phyloP scores from a whole-genome alignment of 2,113 vertebrate genomes.

The Pachypanchax playfairii region DNA sequence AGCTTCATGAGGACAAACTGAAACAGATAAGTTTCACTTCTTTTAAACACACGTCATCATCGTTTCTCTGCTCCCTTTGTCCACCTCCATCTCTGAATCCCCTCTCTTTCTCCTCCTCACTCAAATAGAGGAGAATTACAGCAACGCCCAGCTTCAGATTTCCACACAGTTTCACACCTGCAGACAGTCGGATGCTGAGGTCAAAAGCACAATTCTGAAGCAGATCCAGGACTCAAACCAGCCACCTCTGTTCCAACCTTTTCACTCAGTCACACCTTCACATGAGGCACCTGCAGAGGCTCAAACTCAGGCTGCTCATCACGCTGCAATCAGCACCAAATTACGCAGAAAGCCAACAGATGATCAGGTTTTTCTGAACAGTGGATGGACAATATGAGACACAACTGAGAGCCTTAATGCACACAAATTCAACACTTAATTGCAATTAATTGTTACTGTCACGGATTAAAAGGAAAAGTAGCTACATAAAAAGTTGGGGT shows the following conservation, averaged over 20 bases:
- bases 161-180: slow-evolving; percentile 6
- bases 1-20: background rate
- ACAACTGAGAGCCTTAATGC: background rate
- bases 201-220: background rate
- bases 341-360: slow-evolving; percentile 18
- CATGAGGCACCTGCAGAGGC: background rate
- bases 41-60: slow-evolving; percentile 15
- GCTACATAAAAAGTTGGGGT: background rate
- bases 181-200: background rate
- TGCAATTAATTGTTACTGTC: too few relatives aligned
- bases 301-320: slow-evolving; percentile 7
- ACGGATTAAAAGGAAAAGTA: background rate
- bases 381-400: background rate
- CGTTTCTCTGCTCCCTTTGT: slow-evolving; percentile 12
- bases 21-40: slow-evolving; percentile 7
- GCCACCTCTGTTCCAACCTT: slow-evolving; percentile 2
- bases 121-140: background rate
- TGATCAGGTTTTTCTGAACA: too few relatives aligned
- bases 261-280: slow-evolving; percentile 1
- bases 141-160: slow-evolving; percentile 6
- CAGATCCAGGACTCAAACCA: too few relatives aligned
- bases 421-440: background rate
- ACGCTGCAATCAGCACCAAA: slow-evolving; percentile 36
- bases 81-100: background rate
- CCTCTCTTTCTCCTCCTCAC: background rate